A percentile compares a stretch with the other conserved stretches of the same genome.
These are phyloP conservation scores for Platysternon megacephalum DNA, from an alignment of 2,113 vertebrate genomes.

Conservation along the genomic window DNA sequence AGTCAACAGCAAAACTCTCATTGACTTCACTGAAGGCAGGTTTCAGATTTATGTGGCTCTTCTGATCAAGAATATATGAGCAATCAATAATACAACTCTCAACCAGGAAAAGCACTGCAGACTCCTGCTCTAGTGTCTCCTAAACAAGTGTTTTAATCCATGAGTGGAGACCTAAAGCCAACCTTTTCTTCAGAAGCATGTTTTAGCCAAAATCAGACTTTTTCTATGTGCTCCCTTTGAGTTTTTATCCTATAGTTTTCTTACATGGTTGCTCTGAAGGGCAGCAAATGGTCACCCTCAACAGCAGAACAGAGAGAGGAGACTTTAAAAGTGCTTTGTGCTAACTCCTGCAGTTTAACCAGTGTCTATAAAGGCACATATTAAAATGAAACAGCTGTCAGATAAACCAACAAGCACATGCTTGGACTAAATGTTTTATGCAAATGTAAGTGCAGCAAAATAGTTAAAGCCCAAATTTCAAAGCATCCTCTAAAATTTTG, in stretches of 20 bases:
- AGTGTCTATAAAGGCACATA: background rate
- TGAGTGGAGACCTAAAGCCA: background rate
- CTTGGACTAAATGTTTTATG: background rate
- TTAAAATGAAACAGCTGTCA: slow-evolving; percentile 34
- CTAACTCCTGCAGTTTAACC: slow-evolving; percentile 17
- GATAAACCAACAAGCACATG: background rate
- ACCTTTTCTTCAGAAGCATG: rapidly evolving
- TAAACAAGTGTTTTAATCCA: background rate
- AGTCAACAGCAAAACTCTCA: rapidly evolving
- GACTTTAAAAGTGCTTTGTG: slow-evolving; percentile 18
- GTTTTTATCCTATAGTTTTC: background rate
- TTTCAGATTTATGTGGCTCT: background rate
- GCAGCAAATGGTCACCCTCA: slow-evolving; percentile 9
- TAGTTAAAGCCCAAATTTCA: background rate
- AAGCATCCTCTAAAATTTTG: background rate
- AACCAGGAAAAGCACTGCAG: background rate
- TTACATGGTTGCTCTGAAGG: background rate
- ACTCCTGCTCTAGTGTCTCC: background rate
- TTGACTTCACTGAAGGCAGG: background rate
- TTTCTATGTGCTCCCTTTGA: background rate
- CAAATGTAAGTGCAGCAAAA: slow-evolving; percentile 22
- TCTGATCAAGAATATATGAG: background rate
- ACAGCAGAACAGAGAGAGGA: background rate
- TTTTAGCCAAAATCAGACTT: background rate
- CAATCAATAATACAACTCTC: background rate